Conservation (phyloP, 2,113 vertebrate genomes). For the Lepisosteus osseus region DNA sequence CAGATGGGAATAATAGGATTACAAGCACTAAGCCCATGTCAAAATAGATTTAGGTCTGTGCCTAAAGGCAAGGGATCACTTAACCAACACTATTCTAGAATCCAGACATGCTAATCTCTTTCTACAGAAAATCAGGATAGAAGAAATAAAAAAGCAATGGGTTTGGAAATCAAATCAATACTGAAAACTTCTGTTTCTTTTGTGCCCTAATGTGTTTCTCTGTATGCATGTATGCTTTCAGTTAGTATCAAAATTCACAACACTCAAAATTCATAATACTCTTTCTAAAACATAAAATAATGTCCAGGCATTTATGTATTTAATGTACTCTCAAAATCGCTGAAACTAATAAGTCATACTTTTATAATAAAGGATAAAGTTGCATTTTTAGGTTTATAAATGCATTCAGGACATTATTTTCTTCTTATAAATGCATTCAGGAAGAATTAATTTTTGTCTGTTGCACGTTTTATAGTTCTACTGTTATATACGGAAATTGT, state of each 20-base stretch:
- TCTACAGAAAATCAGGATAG: conserved; percentile 42
- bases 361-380: no score
- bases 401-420: no score
- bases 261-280: no score
- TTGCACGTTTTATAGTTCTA: conserved; percentile 17
- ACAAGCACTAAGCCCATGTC: conserved; percentile 56
- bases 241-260: background rate
- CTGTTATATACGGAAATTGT: conserved; percentile 48
- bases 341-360: no score
- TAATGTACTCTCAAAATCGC: no score
- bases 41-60: conserved; percentile 59
- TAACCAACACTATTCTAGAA: conserved; percentile 50
- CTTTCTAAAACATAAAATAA: no score
- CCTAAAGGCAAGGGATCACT: conserved; percentile 48
- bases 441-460: no score
- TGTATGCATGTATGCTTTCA: background rate
- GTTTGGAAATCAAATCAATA: conserved; percentile 18
- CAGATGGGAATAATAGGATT: conserved; percentile 65
- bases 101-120: conserved; percentile 51
- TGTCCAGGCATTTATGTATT: no score
- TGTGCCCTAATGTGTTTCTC: background rate
- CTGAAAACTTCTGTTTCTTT: background rate
- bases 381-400: no score
- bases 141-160: conserved; percentile 22
- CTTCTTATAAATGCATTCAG: no score